These are phyloP conservation scores for Calyptommatus sinebrachiatus DNA, from an alignment of 2,113 vertebrate genomes.

Conservation along the genomic window DNA sequence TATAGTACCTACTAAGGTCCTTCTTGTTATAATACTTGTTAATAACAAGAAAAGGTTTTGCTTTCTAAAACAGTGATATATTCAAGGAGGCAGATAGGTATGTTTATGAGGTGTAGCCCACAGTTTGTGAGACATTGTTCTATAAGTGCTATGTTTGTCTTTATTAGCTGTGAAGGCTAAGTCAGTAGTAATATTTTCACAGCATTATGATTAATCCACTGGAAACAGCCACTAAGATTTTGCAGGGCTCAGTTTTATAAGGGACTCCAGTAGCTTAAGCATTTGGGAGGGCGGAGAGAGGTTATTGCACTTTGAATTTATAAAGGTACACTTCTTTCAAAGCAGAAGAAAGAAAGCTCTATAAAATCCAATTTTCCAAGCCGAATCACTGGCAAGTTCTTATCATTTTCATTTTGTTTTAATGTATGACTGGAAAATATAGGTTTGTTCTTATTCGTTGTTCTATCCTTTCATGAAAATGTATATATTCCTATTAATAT, in stretches of 20 bases:
- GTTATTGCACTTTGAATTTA: background rate
- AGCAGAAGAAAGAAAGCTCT: slow-evolving; percentile 6
- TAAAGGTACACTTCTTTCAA: slow-evolving; percentile 14
- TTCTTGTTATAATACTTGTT: slow-evolving; percentile 46
- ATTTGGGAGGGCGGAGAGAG: background rate
- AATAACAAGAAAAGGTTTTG: slow-evolving; percentile 37
- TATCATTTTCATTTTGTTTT: background rate
- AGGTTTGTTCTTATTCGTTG: background rate
- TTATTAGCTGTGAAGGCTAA: slow-evolving; percentile 50
- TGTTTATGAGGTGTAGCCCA: slow-evolving; percentile 43
- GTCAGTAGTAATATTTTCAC: slow-evolving; percentile 46
- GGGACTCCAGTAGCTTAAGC: background rate
- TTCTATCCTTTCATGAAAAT: background rate
- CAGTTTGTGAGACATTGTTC: slow-evolving; percentile 35
- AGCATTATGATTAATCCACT: slow-evolving; percentile 32
- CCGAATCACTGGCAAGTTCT: background rate
- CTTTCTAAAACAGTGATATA: slow-evolving; percentile 23
- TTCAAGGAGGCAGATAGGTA: slow-evolving; percentile 27
- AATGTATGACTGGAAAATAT: background rate
- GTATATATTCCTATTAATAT: background rate
- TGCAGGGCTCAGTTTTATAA: slow-evolving; percentile 24
- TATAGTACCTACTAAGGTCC: slow-evolving; percentile 42
- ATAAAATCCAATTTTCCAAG: slow-evolving; percentile 2
- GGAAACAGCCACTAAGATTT: slow-evolving; percentile 10
- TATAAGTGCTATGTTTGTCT: slow-evolving; percentile 33